Evolutionary conservation across 2,888 invertebrate genomes (phyloP).

Genomic region (Linhomoeus sp.): DNA sequence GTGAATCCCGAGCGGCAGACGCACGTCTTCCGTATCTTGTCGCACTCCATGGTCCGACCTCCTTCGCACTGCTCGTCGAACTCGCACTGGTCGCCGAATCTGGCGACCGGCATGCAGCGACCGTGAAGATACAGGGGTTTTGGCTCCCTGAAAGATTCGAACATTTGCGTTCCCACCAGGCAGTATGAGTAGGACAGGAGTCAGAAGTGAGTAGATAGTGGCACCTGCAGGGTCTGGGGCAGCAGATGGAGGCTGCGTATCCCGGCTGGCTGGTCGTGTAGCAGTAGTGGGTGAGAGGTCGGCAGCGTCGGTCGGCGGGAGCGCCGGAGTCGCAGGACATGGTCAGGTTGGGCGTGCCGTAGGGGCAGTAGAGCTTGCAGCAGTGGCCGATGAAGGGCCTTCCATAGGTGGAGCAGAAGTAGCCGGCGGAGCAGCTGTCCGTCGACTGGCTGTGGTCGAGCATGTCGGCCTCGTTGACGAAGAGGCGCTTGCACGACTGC

Average conservation of each 20-base stretch:
- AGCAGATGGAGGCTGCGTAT: constrained; percentile 25
- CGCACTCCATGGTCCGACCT: constrained; percentile 23
- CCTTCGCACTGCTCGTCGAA: constrained; percentile 27
- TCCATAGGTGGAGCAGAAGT: constrained; percentile 23
- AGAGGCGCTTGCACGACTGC: constrained; percentile 23
- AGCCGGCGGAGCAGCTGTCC: constrained; percentile 18
- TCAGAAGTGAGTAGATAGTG: too few species aligned
- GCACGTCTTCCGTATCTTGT: constrained; percentile 12
- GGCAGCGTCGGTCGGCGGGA: constrained; percentile 12
- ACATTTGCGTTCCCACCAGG: not conserved
- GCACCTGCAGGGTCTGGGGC: constrained; percentile 22
- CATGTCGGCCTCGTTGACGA: constrained; percentile 24
- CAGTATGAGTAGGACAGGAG: too few species aligned
- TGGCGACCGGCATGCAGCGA: constrained; percentile 23
- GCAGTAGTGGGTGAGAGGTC: constrained; percentile 26
- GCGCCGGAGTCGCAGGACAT: constrained; percentile 3
- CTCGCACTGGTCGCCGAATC: constrained; percentile 24
- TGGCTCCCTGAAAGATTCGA: constrained; percentile 10
- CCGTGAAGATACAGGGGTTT: constrained; percentile 8
- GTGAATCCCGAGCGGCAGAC: constrained; percentile 20
- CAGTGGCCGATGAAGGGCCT: constrained; percentile 27
- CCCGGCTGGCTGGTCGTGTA: constrained; percentile 13
- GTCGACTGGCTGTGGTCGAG: constrained; percentile 17
- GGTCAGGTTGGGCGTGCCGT: constrained; percentile 21
- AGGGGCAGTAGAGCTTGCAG: constrained; percentile 25